phyloP scores from a whole-genome alignment of 1,140 invertebrate species.

The Elymnias hypermnestra region DNA sequence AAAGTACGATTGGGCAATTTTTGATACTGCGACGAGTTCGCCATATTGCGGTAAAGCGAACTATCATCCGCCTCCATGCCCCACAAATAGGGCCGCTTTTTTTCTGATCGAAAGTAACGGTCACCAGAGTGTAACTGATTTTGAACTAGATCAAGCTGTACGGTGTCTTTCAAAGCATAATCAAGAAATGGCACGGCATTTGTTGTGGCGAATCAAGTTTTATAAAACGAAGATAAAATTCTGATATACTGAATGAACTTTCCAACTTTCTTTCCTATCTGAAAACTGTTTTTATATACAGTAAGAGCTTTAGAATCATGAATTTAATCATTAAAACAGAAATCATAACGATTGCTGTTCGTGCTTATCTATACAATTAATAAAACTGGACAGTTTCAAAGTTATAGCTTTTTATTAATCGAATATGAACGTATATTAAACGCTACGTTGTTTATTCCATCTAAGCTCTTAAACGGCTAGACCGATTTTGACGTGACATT shows the following conservation, averaged over 20 bases:
- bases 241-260: background rate
- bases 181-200: conserved; percentile 7
- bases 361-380: too few species aligned
- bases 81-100: conserved; percentile 22
- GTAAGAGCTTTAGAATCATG: too few species aligned
- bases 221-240: background rate
- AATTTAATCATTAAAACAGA: too few species aligned
- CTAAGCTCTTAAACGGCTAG: too few species aligned
- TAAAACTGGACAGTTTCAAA: too few species aligned
- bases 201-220: background rate
- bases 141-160: conserved; percentile 10
- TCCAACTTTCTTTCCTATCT: background rate
- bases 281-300: too few species aligned
- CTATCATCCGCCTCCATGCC: conserved; percentile 10
- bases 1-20: background rate
- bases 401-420: too few species aligned
- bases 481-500: too few species aligned
- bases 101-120: conserved; percentile 21
- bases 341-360: too few species aligned
- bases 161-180: conserved; percentile 13
- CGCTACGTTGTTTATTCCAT: too few species aligned
- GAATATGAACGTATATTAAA: too few species aligned
- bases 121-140: conserved; percentile 9
- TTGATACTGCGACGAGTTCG: background rate
- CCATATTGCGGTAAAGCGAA: conserved; percentile 9